A percentile compares a stretch with the other conserved stretches of the same genome.
phyloP scores from a whole-genome alignment of 2,888 invertebrate genomes.

The Drosophila ezoana region DNA sequence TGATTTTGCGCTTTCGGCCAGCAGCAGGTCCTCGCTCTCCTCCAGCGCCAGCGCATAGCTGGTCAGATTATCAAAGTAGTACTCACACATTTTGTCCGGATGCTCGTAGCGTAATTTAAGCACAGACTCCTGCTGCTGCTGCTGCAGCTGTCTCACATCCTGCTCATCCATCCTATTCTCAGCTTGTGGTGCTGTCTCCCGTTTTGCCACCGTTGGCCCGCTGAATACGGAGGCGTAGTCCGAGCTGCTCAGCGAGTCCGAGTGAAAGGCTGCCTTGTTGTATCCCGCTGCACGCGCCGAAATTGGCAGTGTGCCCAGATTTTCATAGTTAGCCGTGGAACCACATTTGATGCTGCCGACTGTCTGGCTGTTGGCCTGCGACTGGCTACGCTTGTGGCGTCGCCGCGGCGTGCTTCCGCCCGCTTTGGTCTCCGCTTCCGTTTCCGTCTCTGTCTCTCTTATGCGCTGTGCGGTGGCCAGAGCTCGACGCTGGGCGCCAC shows the following conservation, averaged over 20 bases:
- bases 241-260: slow-evolving; percentile 84
- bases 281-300: slow-evolving; percentile 21
- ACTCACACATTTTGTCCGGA: slow-evolving; percentile 82
- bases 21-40: slow-evolving; percentile 68
- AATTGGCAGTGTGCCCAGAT: slow-evolving; percentile 74
- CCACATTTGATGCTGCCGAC: slow-evolving; percentile 32
- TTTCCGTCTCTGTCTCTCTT: slow-evolving; percentile 17
- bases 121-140: slow-evolving; percentile 26
- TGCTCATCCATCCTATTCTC: neutral
- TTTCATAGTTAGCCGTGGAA: slow-evolving; percentile 73
- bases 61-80: slow-evolving; percentile 79
- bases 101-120: slow-evolving; percentile 81
- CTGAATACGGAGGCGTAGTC: slow-evolving; percentile 85
- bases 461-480: slow-evolving; percentile 40
- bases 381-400: slow-evolving; percentile 81
- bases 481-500: slow-evolving; percentile 64
- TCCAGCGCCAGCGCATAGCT: slow-evolving; percentile 60
- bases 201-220: slow-evolving; percentile 58
- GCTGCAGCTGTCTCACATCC: neutral
- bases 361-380: slow-evolving; percentile 66
- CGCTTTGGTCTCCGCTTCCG: slow-evolving; percentile 7
- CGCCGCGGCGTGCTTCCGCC: slow-evolving; percentile 27
- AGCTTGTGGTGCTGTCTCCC: neutral
- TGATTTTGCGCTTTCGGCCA: slow-evolving; percentile 73
- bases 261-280: slow-evolving; percentile 54